Conservation (phyloP, 2,888 invertebrate genomes). For the Prionchulus punctatus region DNA sequence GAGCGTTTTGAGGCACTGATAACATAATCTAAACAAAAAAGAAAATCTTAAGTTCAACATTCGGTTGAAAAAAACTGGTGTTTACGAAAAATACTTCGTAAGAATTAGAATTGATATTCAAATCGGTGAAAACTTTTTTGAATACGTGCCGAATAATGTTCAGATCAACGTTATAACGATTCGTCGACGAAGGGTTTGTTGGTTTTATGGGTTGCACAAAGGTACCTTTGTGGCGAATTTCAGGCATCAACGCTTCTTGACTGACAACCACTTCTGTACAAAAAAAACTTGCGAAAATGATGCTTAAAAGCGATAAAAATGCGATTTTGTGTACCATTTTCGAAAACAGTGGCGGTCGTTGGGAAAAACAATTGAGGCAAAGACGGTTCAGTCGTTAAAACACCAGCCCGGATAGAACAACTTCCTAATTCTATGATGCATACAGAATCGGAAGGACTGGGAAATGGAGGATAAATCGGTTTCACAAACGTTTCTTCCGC, state of each 20-base stretch:
- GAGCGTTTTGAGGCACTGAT: slow-evolving; percentile 26
- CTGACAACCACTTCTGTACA: slow-evolving; percentile 38
- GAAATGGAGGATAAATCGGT: slow-evolving; percentile 33
- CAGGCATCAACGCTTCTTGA: slow-evolving; percentile 37
- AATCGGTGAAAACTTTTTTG: slow-evolving; percentile 39
- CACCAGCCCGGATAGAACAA: slow-evolving; percentile 43
- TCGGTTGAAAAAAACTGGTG: too few relatives aligned
- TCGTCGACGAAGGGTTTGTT: slow-evolving; percentile 38
- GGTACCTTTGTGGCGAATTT: slow-evolving; percentile 32
- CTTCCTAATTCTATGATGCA: slow-evolving; percentile 44
- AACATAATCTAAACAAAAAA: slow-evolving; percentile 19
- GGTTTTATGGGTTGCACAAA: slow-evolving; percentile 37
- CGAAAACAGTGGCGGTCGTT: slow-evolving; percentile 30
- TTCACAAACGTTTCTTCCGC: slow-evolving; percentile 39
- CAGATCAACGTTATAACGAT: slow-evolving; percentile 37
- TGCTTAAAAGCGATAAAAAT: background rate
- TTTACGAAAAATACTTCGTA: slow-evolving; percentile 35
- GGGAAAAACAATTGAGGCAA: slow-evolving; percentile 44
- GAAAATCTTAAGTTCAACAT: too few relatives aligned
- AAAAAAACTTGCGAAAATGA: background rate
- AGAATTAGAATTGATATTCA: slow-evolving; percentile 37
- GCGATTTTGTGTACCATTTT: slow-evolving; percentile 17
- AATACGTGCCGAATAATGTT: slow-evolving; percentile 39
- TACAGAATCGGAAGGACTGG: slow-evolving; percentile 29
- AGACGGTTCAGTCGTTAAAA: slow-evolving; percentile 35